Conservation (phyloP, 2,113 vertebrate species). For the Nasalis larvatus region DNA sequence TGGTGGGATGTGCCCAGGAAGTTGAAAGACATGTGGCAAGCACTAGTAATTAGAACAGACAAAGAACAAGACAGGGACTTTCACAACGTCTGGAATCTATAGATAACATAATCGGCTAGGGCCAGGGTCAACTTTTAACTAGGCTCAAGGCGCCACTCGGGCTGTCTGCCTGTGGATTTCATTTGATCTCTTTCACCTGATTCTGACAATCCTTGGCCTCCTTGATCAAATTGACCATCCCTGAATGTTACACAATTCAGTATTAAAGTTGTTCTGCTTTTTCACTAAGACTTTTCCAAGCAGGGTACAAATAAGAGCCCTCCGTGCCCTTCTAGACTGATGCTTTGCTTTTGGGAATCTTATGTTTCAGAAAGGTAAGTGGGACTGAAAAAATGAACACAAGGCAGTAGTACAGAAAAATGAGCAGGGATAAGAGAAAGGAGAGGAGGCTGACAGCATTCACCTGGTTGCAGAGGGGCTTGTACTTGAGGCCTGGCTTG, state of each 20-base stretch:
- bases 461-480: background rate
- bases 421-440: background rate
- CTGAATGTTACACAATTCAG: background rate
- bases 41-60: no score
- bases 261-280: background rate
- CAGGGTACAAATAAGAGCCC: background rate
- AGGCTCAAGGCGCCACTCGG: no score
- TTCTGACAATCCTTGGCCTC: no score
- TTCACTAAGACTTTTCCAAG: background rate
- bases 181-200: no score
- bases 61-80: no score
- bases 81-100: no score
- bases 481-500: slow-evolving; percentile 13
- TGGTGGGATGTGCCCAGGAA: no score
- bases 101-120: no score
- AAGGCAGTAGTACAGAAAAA: background rate
- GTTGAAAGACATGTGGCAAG: no score
- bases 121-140: no score
- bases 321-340: background rate
- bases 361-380: background rate
- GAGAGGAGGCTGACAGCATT: background rate
- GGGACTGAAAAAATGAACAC: background rate
- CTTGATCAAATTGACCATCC: no score
- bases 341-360: background rate
- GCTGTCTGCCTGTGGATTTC: no score